These are phyloP conservation scores for Dicyrtoma fusca DNA, from an alignment of 2,888 invertebrate species.

Conservation along the genomic window DNA sequence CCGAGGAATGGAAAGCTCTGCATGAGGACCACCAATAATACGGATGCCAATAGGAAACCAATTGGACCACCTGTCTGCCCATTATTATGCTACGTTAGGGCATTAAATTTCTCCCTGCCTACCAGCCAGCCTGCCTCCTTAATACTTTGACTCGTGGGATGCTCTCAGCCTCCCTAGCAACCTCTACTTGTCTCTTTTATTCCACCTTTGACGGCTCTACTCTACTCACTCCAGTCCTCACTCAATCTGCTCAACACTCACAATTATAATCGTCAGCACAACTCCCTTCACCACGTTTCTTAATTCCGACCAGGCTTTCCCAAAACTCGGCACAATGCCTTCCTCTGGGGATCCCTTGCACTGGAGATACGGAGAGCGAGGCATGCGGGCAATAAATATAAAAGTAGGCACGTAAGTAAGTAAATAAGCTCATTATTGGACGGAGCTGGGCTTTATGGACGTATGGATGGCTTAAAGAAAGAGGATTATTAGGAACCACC, in stretches of 20 bases:
- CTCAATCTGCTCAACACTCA: background rate
- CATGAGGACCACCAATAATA: conserved; percentile 32
- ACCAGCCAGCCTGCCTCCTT: conserved; percentile 19
- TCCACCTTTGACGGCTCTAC: background rate
- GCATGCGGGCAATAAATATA: conserved; percentile 13
- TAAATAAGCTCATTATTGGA: conserved; percentile 35
- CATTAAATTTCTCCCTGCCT: conserved; percentile 37
- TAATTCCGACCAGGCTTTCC: background rate
- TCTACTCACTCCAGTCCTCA: no score
- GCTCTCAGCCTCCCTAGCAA: background rate
- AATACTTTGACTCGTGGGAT: conserved; percentile 25
- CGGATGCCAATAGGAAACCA: conserved; percentile 36
- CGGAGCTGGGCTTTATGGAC: conserved; percentile 4
- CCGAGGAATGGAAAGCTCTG: no score
- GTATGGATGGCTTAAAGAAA: background rate
- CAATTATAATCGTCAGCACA: conserved; percentile 24
- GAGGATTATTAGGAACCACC: background rate
- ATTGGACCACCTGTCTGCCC: conserved; percentile 38
- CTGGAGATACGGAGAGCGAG: no score
- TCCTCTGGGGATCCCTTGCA: no score
- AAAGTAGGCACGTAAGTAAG: conserved; percentile 6
- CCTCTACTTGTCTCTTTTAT: background rate
- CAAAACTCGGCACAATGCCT: no score
- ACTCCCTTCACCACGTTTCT: conserved; percentile 29
- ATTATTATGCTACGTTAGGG: conserved; percentile 39